phyloP scores from a whole-genome alignment of 2,113 vertebrate genomes.

The Rhinopomastus cyanomelas region DNA sequence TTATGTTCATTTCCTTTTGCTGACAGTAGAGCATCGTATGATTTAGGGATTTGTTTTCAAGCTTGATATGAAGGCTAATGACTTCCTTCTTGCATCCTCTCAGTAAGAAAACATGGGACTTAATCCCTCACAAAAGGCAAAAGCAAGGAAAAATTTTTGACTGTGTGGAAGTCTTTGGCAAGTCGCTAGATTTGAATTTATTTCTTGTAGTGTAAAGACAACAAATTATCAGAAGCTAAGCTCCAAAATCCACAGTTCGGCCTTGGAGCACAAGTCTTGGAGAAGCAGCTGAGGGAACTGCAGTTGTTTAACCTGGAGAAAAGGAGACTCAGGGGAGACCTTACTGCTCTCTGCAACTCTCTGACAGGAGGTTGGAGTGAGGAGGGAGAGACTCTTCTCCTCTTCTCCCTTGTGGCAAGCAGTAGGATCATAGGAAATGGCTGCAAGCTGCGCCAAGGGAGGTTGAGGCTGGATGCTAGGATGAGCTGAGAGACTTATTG shows the following conservation, averaged over 20 bases:
- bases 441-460: no score
- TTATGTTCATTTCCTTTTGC: conserved; percentile 35
- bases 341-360: no score
- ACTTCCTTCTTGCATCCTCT: conserved; percentile 40
- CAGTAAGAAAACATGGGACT: conserved; percentile 1
- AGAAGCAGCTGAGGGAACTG: no score
- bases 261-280: background rate
- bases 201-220: background rate
- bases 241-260: background rate
- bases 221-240: background rate
- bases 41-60: conserved; percentile 57
- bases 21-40: background rate
- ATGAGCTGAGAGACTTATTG: no score
- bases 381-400: no score
- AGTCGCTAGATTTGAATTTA: background rate
- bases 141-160: background rate
- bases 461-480: no score
- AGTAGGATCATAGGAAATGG: no score
- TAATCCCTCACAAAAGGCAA: conserved; percentile 12
- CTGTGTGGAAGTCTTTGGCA: background rate
- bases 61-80: conserved; percentile 36
- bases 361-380: no score
- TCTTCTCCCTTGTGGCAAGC: no score
- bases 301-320: no score
- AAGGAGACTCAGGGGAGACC: no score